phyloP scores from a whole-genome alignment of 2,888 invertebrate genomes.

The Dasysyrphus albostriatus region DNA sequence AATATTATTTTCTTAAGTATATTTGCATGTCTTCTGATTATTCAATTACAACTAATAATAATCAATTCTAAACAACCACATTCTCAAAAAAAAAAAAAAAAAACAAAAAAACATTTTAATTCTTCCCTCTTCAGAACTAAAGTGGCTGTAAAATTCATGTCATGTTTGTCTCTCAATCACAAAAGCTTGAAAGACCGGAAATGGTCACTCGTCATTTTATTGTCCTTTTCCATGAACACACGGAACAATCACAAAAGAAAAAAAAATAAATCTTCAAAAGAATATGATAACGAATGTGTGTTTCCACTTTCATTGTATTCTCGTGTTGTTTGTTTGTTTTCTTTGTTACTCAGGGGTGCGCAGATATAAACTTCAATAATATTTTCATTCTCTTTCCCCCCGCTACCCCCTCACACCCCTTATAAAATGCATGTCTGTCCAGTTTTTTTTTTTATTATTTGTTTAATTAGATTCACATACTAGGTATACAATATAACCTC shows the following conservation, averaged over 20 bases:
- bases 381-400: not conserved
- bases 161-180: slow-evolving; percentile 45
- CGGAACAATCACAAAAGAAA: slow-evolving; percentile 5
- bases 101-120: slow-evolving; percentile 8
- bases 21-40: slow-evolving; percentile 14
- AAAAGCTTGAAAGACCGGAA: slow-evolving; percentile 44
- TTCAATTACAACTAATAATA: slow-evolving; percentile 9
- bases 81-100: not conserved
- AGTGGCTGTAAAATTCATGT: slow-evolving; percentile 55
- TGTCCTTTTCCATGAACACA: slow-evolving; percentile 46
- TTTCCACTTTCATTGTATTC: slow-evolving; percentile 41
- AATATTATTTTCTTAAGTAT: not conserved
- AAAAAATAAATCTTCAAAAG: slow-evolving; percentile 23
- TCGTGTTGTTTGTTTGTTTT: slow-evolving; percentile 4
- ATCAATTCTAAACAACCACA: slow-evolving; percentile 12
- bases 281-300: slow-evolving; percentile 37
- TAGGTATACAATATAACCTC: slow-evolving; percentile 3
- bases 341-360: slow-evolving; percentile 36
- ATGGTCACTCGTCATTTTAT: slow-evolving; percentile 56
- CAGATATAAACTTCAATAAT: not conserved
- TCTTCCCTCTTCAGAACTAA: slow-evolving; percentile 30
- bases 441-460: slow-evolving; percentile 5
- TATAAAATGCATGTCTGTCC: not conserved
- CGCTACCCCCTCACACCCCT: not conserved
- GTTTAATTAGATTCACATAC: slow-evolving; percentile 28